Conservation (phyloP, 2,888 invertebrate species). For the Julus scandinavius region DNA sequence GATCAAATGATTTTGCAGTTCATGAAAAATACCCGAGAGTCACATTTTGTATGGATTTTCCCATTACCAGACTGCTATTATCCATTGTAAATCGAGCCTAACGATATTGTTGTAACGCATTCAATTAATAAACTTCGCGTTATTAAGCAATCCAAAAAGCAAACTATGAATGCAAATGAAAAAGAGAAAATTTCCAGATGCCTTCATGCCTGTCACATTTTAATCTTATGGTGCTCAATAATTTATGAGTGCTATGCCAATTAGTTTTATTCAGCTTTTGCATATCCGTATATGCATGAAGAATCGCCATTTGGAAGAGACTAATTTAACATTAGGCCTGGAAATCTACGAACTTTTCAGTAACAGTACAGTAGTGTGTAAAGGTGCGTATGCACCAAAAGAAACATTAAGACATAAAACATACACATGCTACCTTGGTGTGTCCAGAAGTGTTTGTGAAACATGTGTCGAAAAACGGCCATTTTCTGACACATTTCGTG, state of each 20-base stretch:
- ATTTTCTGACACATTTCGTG: no score
- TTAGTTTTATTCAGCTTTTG: neutral
- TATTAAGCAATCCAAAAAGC: neutral
- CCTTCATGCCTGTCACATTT: neutral
- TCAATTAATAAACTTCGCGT: neutral
- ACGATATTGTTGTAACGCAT: neutral
- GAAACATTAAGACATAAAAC: no score
- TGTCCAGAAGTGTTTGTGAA: no score
- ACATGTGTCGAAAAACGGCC: no score
- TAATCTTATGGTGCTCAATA: neutral
- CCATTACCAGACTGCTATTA: neutral
- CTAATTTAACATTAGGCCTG: no score
- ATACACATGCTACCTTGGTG: no score
- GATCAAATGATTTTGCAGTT: neutral
- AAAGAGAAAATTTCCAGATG: neutral
- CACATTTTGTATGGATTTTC: neutral
- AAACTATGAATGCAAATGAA: neutral
- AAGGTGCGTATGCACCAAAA: no score
- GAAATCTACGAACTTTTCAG: no score
- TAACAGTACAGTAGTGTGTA: no score
- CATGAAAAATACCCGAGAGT: constrained; percentile 3
- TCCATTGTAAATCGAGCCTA: neutral
- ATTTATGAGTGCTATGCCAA: neutral
- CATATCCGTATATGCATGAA: neutral
- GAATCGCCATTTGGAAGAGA: neutral